These are phyloP conservation scores for Drosophila anceps DNA, from an alignment of 2,888 invertebrate species.

Conservation along the genomic window DNA sequence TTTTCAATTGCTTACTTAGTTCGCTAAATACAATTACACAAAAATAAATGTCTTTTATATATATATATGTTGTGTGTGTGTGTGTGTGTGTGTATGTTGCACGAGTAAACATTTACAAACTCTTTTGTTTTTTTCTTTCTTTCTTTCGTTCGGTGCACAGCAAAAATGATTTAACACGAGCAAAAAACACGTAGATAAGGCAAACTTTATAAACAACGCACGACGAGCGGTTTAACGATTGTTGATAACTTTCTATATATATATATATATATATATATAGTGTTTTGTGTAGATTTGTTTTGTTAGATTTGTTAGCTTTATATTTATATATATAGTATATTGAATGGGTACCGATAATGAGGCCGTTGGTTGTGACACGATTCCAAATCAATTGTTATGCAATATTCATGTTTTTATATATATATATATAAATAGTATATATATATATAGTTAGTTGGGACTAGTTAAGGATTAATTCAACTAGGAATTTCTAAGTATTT, in stretches of 20 bases:
- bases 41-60: slow-evolving; percentile 77
- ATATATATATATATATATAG: slow-evolving; percentile 10
- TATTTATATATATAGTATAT: slow-evolving; percentile 23
- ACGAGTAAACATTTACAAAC: slow-evolving; percentile 54
- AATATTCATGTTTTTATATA: slow-evolving; percentile 49
- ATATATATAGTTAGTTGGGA: slow-evolving; percentile 60
- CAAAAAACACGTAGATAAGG: slow-evolving; percentile 72
- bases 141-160: slow-evolving; percentile 50
- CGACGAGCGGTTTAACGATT: slow-evolving; percentile 45
- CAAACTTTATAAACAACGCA: slow-evolving; percentile 66
- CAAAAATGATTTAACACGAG: slow-evolving; percentile 73
- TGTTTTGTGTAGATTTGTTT: slow-evolving; percentile 30
- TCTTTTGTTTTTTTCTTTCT: slow-evolving; percentile 7
- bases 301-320: slow-evolving; percentile 18
- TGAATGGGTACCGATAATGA: slow-evolving; percentile 21
- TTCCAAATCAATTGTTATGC: slow-evolving; percentile 38
- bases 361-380: slow-evolving; percentile 48
- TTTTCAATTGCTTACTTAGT: slow-evolving; percentile 58
- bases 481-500: slow-evolving; percentile 71
- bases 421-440: slow-evolving; percentile 36
- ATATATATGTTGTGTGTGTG: slow-evolving; percentile 1
- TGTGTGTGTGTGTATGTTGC: slow-evolving; percentile 28
- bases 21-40: slow-evolving; percentile 67
- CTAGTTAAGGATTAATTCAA: slow-evolving; percentile 81
- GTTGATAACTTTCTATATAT: slow-evolving; percentile 32